Percentiles rank a stretch among this genome's conserved stretches.
phyloP scores from a whole-genome alignment of 2,113 vertebrate genomes.

The Hypomesus transpacificus region DNA sequence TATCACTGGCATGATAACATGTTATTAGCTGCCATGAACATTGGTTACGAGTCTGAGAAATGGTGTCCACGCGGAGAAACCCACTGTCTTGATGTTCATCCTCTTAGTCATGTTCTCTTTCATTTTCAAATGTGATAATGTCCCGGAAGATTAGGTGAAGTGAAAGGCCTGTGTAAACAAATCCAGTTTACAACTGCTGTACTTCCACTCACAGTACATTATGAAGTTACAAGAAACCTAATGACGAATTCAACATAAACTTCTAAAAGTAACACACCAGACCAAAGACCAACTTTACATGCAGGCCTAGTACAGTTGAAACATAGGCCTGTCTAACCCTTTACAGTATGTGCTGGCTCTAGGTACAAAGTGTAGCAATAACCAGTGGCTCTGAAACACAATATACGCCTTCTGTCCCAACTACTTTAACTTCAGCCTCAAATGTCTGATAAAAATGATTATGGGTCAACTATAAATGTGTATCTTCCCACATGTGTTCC shows the following conservation, averaged over 20 bases:
- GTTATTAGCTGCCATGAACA: not conserved
- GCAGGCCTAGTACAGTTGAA: no score
- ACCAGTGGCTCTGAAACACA: conserved; percentile 2
- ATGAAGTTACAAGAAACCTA: no score
- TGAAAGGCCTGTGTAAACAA: not conserved
- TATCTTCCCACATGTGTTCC: not conserved
- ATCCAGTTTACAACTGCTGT: no score
- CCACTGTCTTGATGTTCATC: not conserved
- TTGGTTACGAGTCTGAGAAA: not conserved
- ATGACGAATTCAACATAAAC: no score
- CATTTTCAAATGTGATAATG: not conserved
- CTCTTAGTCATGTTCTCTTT: not conserved
- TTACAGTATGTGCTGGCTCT: no score
- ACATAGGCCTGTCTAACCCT: no score
- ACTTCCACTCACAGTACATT: no score
- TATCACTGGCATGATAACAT: not conserved
- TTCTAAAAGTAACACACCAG: no score
- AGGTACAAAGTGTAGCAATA: not conserved
- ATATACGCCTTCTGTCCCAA: not conserved
- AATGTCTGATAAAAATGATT: not conserved
- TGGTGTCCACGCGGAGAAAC: not conserved
- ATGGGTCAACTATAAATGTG: not conserved
- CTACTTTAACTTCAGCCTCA: not conserved
- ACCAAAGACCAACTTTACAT: no score
- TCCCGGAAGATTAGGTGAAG: not conserved